phyloP scores from a whole-genome alignment of 2,797 vertebrate species.

The Muscicapa striata region DNA sequence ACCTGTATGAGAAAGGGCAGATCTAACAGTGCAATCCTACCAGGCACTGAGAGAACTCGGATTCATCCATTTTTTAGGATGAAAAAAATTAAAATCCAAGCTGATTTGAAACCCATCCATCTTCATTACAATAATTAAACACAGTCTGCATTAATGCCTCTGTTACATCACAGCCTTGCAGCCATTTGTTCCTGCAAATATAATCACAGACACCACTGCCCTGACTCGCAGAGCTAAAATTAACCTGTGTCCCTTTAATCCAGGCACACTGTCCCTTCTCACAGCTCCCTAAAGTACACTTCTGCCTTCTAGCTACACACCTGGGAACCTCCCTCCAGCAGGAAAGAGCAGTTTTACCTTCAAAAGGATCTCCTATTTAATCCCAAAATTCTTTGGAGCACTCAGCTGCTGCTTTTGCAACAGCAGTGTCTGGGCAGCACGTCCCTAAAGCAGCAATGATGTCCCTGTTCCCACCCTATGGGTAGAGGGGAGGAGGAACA shows the following conservation, averaged over 20 bases:
- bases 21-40: neutral
- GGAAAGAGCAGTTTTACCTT: neutral
- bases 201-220: neutral
- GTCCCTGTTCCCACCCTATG: rapidly evolving
- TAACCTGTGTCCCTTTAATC: neutral
- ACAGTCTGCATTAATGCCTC: neutral
- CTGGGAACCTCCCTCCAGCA: neutral
- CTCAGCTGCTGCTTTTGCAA: neutral
- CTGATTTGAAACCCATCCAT: neutral
- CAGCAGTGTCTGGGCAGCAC: neutral
- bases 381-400: neutral
- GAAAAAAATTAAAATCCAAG: neutral
- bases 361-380: neutral
- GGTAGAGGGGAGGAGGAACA: neutral
- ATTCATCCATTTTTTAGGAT: neutral
- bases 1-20: neutral
- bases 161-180: neutral
- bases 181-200: neutral
- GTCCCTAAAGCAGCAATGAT: rapidly evolving
- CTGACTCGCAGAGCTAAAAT: neutral
- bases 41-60: neutral
- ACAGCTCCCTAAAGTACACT: neutral
- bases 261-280: neutral
- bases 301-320: neutral
- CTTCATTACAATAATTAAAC: slow-evolving; percentile 1